Percentiles rank a stretch among this genome's conserved stretches.
Evolutionary conservation across 2,797 vertebrate species (phyloP).

Genomic region (Lepus townsendii): DNA sequence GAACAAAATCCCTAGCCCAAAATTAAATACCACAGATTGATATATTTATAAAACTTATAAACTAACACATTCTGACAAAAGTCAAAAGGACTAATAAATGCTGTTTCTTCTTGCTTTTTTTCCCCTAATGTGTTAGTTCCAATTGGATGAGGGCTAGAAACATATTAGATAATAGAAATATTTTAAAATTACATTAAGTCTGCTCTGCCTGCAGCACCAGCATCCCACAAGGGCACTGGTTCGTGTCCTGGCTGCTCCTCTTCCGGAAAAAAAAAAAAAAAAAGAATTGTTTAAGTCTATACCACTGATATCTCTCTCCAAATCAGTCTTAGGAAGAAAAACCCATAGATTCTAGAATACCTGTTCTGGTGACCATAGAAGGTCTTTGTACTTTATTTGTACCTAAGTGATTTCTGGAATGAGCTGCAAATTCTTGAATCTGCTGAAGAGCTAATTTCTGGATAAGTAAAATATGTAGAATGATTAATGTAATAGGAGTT

Average conservation of each 20-base stretch:
- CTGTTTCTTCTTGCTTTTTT: not conserved
- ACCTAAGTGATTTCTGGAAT: not conserved
- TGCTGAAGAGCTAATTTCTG: not conserved
- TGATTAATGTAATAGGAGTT: not conserved
- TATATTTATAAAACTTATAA: not conserved
- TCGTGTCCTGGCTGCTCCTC: too few relatives aligned
- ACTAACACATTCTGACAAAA: constrained; percentile 20
- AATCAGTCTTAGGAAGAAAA: not conserved
- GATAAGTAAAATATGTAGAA: not conserved
- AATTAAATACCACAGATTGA: not conserved
- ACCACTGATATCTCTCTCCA: too few relatives aligned
- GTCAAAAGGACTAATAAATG: not conserved
- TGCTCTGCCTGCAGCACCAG: not conserved
- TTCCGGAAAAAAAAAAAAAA: too few relatives aligned
- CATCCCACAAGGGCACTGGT: too few relatives aligned
- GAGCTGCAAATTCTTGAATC: not conserved
- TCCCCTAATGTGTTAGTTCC: not conserved
- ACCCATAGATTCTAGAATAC: not conserved
- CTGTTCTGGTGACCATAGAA: not conserved
- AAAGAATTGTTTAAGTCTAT: too few relatives aligned
- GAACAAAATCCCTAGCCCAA: not conserved
- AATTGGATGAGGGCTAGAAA: not conserved
- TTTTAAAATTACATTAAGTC: not conserved
- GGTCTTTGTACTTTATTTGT: not conserved
- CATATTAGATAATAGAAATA: not conserved